Base-by-base conservation (phyloP, 2,888 invertebrate genomes). In the Drosophila tanythrix region DNA sequence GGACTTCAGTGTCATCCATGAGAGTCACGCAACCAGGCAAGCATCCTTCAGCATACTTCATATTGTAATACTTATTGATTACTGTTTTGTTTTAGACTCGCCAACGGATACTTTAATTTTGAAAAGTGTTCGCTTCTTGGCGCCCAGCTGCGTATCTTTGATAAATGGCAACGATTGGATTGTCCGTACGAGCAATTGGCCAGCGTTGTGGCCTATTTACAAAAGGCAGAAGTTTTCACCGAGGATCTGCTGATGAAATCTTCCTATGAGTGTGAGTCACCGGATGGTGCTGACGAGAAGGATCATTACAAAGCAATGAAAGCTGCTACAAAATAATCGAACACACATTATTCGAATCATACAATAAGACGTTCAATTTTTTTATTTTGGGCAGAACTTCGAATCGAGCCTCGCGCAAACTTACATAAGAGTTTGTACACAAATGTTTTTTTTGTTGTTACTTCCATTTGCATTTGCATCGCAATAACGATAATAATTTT, bases 191-290 rank as follows among this genome's bases (percentile, higher is more conserved):
- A 96, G 81, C 96, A 96, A 91, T 94, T 96, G 85, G 93, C 95
- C n/a, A 95, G 95, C 90, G 95, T 97, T 67, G 95, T 97, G 77
- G 94, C 96, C 70, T 96, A 97, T 93, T 95, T 99, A 74, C 96
- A 97, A 66, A 95, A 96, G 74, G 70, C 83, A 10, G 96, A 97
- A 13, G 95, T 97, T 56, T 95, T 97, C 84, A 95, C 96, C 63
- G 98, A 98, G 92, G 96, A 96, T 88, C 97, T 96, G 59, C 93
- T 98, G 88, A 97, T 97, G 80, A 93, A 98, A 83, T 96, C 97
- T 70, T 98, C 98, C 10, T 99, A 97, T 93, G 98, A 98, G 88
- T 98, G 98, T 92, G 98, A 99, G 93, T 96, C 97, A 27, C 98
- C 98, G 0, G 97, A 97, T 79, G 97, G 96, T 93, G 96, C 96